These are phyloP conservation scores for Columba livia DNA, from an alignment of 2,113 vertebrate species.

Conservation along the genomic window DNA sequence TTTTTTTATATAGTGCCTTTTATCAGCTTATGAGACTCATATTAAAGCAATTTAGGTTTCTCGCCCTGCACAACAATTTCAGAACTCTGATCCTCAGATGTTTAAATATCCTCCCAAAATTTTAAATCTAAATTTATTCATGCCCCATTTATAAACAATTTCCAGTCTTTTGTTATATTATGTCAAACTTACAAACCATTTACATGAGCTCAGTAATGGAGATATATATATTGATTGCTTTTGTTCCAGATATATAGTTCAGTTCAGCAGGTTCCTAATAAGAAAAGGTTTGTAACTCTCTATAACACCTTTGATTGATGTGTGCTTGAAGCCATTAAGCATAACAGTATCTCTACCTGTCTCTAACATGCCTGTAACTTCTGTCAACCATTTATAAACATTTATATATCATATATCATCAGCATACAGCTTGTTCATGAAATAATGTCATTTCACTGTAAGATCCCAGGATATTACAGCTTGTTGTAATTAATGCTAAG, in stretches of 20 bases:
- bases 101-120: background rate
- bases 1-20: background rate
- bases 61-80: background rate
- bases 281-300: background rate
- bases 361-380: background rate
- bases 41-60: background rate
- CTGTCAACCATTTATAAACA: background rate
- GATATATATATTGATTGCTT: background rate
- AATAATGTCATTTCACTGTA: background rate
- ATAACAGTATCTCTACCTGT: background rate
- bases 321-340: background rate
- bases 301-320: rapidly evolving
- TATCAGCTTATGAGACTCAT: background rate
- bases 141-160: background rate
- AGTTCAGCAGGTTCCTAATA: background rate
- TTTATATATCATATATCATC: background rate
- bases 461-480: background rate
- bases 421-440: background rate
- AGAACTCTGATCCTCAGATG: background rate
- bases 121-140: background rate
- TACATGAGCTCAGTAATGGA: background rate
- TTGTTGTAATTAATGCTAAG: background rate
- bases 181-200: background rate
- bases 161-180: background rate
- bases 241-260: background rate